Conservation (phyloP, 2,113 vertebrate genomes). For the Poeciliopsis prolifica region DNA sequence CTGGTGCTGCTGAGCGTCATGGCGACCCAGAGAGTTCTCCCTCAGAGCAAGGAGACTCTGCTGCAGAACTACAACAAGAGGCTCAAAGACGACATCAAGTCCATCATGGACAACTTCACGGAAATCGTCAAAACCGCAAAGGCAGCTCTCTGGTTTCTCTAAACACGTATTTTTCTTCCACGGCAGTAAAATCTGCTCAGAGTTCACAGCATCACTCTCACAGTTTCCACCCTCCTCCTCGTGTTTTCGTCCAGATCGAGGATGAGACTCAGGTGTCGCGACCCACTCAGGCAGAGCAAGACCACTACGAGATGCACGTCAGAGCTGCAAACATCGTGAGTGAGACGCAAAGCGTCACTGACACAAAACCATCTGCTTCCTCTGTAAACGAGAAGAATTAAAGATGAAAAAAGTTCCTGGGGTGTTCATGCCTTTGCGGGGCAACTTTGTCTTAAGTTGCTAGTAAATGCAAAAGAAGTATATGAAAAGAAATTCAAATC, state of each 20-base stretch:
- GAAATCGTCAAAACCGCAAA: slow-evolving; percentile 95
- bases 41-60: slow-evolving; percentile 94
- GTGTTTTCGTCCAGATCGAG: slow-evolving; percentile 84
- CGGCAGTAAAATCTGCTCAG: background rate
- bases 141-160: slow-evolving; percentile 69
- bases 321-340: slow-evolving; percentile 97
- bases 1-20: slow-evolving; percentile 63
- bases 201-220: background rate
- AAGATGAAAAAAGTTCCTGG: too few species aligned
- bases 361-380: background rate
- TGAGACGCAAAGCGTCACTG: slow-evolving; percentile 23
- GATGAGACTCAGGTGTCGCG: slow-evolving; percentile 96
- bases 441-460: too few species aligned
- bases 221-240: background rate
- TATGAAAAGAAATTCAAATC: background rate
- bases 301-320: slow-evolving; percentile 98
- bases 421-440: too few species aligned
- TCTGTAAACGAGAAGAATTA: too few species aligned
- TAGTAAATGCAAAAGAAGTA: too few species aligned
- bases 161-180: too few species aligned
- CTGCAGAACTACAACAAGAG: slow-evolving; percentile 98
- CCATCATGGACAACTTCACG: slow-evolving; percentile 95
- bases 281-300: slow-evolving; percentile 95
- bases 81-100: slow-evolving; percentile 93
- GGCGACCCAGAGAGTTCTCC: slow-evolving; percentile 87